These are phyloP conservation scores for Tuta absoluta DNA, from an alignment of 2,888 invertebrate genomes.

Conservation along the genomic window DNA sequence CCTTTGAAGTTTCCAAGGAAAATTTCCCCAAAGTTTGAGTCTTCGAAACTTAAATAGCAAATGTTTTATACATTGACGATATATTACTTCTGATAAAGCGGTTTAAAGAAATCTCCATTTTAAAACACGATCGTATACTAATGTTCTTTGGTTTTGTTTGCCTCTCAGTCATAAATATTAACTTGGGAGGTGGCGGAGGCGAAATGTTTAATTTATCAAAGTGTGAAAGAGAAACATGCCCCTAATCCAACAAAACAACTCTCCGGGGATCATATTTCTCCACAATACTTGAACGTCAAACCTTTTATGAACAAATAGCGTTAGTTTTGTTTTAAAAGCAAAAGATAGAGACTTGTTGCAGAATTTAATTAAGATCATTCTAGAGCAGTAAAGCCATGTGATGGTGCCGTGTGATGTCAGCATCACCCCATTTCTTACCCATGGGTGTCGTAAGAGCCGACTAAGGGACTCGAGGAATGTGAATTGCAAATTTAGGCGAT, in stretches of 20 bases:
- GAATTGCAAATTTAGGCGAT: too few relatives aligned
- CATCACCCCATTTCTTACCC: too few relatives aligned
- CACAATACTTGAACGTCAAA: background rate
- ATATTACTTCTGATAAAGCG: constrained; percentile 80
- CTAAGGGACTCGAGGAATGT: too few relatives aligned
- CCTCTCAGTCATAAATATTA: constrained; percentile 72
- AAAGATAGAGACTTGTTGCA: too few relatives aligned
- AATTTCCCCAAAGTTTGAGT: constrained; percentile 57
- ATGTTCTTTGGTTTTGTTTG: constrained; percentile 72
- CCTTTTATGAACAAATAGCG: background rate
- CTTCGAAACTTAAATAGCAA: constrained; percentile 73
- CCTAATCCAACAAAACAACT: constrained; percentile 23
- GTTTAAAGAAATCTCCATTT: constrained; percentile 78
- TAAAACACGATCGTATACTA: constrained; percentile 77
- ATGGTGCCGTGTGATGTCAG: too few relatives aligned
- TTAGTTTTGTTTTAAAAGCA: background rate
- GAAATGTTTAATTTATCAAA: constrained; percentile 48
- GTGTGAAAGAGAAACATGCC: constrained; percentile 29
- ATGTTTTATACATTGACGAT: constrained; percentile 78
- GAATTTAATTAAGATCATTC: too few relatives aligned
- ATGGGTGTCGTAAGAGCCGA: too few relatives aligned
- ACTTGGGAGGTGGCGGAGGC: constrained; percentile 57
- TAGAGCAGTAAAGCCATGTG: too few relatives aligned
- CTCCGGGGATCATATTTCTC: constrained; percentile 5
- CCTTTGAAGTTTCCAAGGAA: constrained; percentile 62